Percentiles rank a stretch among this genome's conserved stretches.
These are phyloP conservation scores for Pollimyrus isidori DNA, from an alignment of 2,113 vertebrate species.

Conservation along the genomic window DNA sequence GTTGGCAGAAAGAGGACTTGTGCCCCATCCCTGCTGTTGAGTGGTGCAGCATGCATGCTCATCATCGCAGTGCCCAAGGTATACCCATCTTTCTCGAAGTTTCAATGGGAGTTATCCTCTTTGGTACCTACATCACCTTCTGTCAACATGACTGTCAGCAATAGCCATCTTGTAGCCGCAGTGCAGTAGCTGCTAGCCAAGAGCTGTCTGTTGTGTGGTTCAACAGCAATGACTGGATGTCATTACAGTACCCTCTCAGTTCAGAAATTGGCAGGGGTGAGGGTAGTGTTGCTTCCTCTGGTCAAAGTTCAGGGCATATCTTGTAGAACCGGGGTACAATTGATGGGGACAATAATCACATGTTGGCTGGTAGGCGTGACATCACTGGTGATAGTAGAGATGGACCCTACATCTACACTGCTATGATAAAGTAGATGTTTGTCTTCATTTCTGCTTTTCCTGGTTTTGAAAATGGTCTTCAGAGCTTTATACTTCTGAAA, in stretches of 20 bases:
- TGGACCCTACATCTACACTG: neutral
- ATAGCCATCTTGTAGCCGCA: neutral
- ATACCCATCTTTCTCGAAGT: too few species aligned
- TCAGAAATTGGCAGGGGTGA: neutral
- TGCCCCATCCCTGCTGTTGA: slow-evolving; percentile 67
- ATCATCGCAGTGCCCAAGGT: slow-evolving; percentile 76
- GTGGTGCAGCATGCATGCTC: slow-evolving; percentile 67
- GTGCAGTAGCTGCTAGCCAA: neutral
- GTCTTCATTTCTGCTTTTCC: neutral
- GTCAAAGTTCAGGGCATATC: neutral
- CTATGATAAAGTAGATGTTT: neutral
- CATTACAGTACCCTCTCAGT: neutral
- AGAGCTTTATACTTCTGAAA: neutral
- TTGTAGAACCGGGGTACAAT: neutral
- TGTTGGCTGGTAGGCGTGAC: neutral
- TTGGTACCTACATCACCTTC: neutral
- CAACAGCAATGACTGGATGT: neutral
- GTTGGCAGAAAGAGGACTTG: slow-evolving; percentile 79
- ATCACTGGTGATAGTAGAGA: neutral
- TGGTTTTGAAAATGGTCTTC: neutral
- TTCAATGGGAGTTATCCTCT: neutral
- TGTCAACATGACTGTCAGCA: neutral
- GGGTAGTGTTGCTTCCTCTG: neutral
- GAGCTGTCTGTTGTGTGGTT: neutral
- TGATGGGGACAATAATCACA: neutral